Percentiles rank a stretch among this genome's conserved stretches.
These are phyloP conservation scores for Dicycla oo DNA, from an alignment of 2,888 invertebrate genomes.

Conservation along the genomic window DNA sequence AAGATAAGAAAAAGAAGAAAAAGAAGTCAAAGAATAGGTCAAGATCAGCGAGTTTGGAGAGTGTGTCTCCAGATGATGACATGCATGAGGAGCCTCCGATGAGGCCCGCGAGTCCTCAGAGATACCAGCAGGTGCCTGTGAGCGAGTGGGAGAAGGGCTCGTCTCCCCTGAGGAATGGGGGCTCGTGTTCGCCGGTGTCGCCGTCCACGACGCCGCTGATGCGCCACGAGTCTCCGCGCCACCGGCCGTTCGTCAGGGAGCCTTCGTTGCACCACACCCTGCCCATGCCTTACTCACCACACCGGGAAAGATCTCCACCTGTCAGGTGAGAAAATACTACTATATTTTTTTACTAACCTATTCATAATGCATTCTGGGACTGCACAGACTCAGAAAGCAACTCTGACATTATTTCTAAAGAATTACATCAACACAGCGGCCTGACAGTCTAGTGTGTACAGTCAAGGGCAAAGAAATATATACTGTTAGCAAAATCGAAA, in stretches of 20 bases:
- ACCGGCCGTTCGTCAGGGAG: slow-evolving; percentile 74
- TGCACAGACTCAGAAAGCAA: background rate
- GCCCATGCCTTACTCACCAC: slow-evolving; percentile 85
- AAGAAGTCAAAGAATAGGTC: slow-evolving; percentile 93
- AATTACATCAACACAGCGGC: background rate
- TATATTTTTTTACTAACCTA: slow-evolving; percentile 8
- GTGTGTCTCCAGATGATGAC: slow-evolving; percentile 90
- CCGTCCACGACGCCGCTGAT: slow-evolving; percentile 90
- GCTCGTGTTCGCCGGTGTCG: slow-evolving; percentile 90
- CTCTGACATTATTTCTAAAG: background rate
- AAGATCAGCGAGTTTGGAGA: slow-evolving; percentile 92
- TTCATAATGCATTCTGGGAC: background rate
- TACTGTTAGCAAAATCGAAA: background rate
- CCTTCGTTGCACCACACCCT: slow-evolving; percentile 75
- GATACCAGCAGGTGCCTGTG: slow-evolving; percentile 86
- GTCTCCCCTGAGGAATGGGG: slow-evolving; percentile 89
- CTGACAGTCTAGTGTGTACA: background rate
- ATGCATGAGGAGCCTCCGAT: slow-evolving; percentile 77
- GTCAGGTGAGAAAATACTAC: slow-evolving; percentile 74
- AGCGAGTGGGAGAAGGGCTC: slow-evolving; percentile 90
- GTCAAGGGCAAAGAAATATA: background rate
- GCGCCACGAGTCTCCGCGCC: slow-evolving; percentile 75
- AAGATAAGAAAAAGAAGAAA: slow-evolving; percentile 93
- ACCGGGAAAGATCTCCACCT: slow-evolving; percentile 80
- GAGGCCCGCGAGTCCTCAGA: slow-evolving; percentile 75